Evolutionary conservation across 2,113 vertebrate species (phyloP), one percentile per base, ranked within the genome.

Genomic region (Arizona elegans): DNA sequence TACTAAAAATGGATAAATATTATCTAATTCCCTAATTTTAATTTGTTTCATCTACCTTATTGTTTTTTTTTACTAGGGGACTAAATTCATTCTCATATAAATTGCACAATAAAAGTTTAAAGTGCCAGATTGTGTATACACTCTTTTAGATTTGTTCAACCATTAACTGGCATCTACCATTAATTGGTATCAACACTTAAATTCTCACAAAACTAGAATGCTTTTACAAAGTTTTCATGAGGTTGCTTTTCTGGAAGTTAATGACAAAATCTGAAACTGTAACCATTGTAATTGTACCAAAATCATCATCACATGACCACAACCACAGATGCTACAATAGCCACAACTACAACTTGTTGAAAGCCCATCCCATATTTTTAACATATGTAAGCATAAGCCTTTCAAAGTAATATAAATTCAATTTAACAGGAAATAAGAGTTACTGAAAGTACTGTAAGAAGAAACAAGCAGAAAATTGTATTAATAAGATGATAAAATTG

Each of bases 1-100:
- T 15, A 53, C 33, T 55, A 89, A 47, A 93, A 56, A 87, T 94
- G 88, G 92, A 92, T 53, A 93, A 94, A 94, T 81, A 9, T 85
- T 86, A 24, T 38, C 12, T 65, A 86, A 62, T 86, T 90, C 15
- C n/a, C n/a, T 92, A 89, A 33, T 54, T 59, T 90, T 58, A 58
- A 59, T 87, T 93, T 91, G 50, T 7, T 87, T 90, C 29, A 90
- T 54, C 24, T 33, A 50, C 47, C 13, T 92, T 47, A 54, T 89
- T 92, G n/a, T 81, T 26, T 92, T 81, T 47, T 87, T 33, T 47
- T 8, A 62, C 4, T 59, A 62, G 21, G 13, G 38, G 17, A 90
- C 8, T 54, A 15, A 86, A 59, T 62, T 86, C 29, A 53, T 90
- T 65, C 70, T 92, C 54, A 58, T 29, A 58, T 15, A 50, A 17